Evolutionary conservation across 2,888 invertebrate species (phyloP).

Genomic region (Automeris io): DNA sequence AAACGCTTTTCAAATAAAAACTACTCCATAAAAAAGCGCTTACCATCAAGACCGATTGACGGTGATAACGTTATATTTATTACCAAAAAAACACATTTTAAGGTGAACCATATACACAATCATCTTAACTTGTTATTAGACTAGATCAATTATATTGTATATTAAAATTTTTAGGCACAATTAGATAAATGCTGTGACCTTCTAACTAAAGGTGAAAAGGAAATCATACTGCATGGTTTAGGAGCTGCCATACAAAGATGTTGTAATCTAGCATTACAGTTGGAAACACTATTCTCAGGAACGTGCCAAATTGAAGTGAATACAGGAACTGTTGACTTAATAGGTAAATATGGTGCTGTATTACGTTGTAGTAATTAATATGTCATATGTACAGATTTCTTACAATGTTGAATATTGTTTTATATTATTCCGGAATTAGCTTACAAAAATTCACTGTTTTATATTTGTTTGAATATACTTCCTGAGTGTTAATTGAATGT

Average conservation of each 20-base stretch:
- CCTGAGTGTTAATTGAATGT: conserved; percentile 21
- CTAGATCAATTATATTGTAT: background rate
- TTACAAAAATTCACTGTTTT: too few relatives aligned
- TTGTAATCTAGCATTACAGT: conserved; percentile 87
- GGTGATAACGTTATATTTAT: conserved; percentile 89
- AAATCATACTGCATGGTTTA: conserved; percentile 91
- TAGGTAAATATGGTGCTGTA: conserved; percentile 77
- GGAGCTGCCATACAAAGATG: conserved; percentile 92
- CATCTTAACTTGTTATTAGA: conserved; percentile 6
- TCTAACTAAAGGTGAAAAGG: conserved; percentile 82
- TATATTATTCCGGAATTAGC: too few relatives aligned
- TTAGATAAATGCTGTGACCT: conserved; percentile 87
- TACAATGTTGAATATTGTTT: too few relatives aligned
- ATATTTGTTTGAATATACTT: too few relatives aligned
- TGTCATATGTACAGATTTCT: too few relatives aligned
- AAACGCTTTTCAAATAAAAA: conserved; percentile 62
- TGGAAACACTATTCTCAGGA: conserved; percentile 82
- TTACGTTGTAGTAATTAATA: background rate
- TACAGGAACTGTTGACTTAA: conserved; percentile 90
- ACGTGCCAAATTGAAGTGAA: conserved; percentile 85
- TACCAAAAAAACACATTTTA: conserved; percentile 87
- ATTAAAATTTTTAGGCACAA: conserved; percentile 78
- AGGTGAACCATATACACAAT: conserved; percentile 68
- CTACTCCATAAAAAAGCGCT: conserved; percentile 80
- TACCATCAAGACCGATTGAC: conserved; percentile 79